phyloP scores from a whole-genome alignment of 2,888 invertebrate genomes.

The Watsonalla cultraria region DNA sequence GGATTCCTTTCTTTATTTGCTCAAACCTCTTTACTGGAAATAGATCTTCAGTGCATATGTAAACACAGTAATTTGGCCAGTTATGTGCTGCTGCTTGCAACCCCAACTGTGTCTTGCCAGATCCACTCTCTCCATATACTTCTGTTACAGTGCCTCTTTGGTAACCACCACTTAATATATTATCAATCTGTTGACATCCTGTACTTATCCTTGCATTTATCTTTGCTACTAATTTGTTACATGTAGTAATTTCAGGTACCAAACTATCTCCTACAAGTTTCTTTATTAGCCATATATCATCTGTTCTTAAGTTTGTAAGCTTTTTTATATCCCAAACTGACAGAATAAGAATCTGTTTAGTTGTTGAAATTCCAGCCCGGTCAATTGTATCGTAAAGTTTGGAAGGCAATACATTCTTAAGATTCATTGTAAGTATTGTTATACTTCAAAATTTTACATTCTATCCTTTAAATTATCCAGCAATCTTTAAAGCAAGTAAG shows the following conservation, averaged over 20 bases:
- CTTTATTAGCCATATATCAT: slow-evolving; percentile 51
- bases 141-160: slow-evolving; percentile 84
- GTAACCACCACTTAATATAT: slow-evolving; percentile 82
- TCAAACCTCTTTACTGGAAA: slow-evolving; percentile 73
- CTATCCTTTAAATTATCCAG: too few relatives aligned
- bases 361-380: slow-evolving; percentile 49
- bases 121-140: slow-evolving; percentile 88
- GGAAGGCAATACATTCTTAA: slow-evolving; percentile 35
- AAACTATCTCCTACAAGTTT: slow-evolving; percentile 38
- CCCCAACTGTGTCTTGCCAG: slow-evolving; percentile 90
- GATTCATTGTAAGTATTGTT: slow-evolving; percentile 3
- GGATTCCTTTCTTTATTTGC: slow-evolving; percentile 44
- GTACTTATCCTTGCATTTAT: slow-evolving; percentile 43
- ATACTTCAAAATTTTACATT: too few relatives aligned
- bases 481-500: too few relatives aligned
- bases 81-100: slow-evolving; percentile 83
- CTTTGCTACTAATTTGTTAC: slow-evolving; percentile 31
- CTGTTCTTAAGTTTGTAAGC: slow-evolving; percentile 45
- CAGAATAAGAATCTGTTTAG: slow-evolving; percentile 47
- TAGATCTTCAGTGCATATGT: slow-evolving; percentile 87
- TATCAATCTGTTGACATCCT: slow-evolving; percentile 81
- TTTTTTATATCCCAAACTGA: slow-evolving; percentile 60
- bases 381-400: slow-evolving; percentile 49
- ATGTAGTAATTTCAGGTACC: slow-evolving; percentile 32
- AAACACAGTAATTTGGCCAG: slow-evolving; percentile 80